These are phyloP conservation scores for Nudaria mundana DNA, from an alignment of 2,888 invertebrate genomes.

Conservation along the genomic window DNA sequence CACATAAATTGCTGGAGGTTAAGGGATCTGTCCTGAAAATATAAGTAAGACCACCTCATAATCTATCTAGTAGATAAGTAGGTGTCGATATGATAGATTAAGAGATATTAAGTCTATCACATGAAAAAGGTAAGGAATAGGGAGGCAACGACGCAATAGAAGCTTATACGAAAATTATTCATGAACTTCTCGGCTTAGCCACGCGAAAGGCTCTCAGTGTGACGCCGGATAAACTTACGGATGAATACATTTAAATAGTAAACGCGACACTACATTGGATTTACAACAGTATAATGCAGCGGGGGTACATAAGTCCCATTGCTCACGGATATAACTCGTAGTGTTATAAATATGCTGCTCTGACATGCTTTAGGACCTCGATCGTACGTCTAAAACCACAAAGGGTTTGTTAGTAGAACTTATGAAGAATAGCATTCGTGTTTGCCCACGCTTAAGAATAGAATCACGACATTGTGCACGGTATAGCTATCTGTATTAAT, in stretches of 20 bases:
- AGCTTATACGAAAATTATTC: constrained; percentile 72
- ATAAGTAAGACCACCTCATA: no score
- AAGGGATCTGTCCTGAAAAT: no score
- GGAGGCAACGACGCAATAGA: constrained; percentile 40
- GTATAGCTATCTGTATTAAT: constrained; percentile 16
- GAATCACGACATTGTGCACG: constrained; percentile 30
- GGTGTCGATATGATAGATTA: no score
- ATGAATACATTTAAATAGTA: constrained; percentile 81
- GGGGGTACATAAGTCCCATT: constrained; percentile 71
- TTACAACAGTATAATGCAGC: constrained; percentile 73
- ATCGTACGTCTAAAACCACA: constrained; percentile 63
- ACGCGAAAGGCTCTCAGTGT: constrained; percentile 70
- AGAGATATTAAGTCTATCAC: constrained; percentile 25
- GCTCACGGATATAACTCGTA: constrained; percentile 72
- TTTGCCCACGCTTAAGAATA: constrained; percentile 60
- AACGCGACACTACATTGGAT: constrained; percentile 73
- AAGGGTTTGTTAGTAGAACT: constrained; percentile 79
- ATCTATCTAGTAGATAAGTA: no score
- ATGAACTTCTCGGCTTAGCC: constrained; percentile 54
- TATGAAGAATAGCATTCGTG: constrained; percentile 64
- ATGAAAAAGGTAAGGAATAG: constrained; percentile 29
- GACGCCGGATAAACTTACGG: constrained; percentile 74
- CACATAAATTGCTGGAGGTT: no score
- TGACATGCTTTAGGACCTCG: constrained; percentile 69
- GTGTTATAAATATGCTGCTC: constrained; percentile 70